Evolutionary conservation across 2,888 invertebrate genomes (phyloP).

Genomic region (Calliphora vomitoria): DNA sequence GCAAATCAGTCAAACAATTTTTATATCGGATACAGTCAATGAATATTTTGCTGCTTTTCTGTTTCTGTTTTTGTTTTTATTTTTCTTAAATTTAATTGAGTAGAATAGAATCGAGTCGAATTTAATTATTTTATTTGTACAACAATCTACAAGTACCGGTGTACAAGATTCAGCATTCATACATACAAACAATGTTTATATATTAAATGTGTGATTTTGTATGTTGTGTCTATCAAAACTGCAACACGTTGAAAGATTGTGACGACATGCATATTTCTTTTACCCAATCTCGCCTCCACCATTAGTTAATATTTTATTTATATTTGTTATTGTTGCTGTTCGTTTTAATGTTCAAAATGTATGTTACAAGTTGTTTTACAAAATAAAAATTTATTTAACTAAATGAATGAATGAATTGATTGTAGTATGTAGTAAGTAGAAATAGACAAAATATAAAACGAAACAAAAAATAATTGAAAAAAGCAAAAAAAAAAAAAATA

Average conservation of each 20-base stretch:
- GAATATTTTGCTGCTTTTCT: not conserved
- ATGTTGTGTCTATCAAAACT: constrained; percentile 74
- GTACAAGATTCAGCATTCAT: not conserved
- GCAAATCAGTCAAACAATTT: constrained; percentile 11
- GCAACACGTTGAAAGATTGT: constrained; percentile 75
- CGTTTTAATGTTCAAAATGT: constrained; percentile 74
- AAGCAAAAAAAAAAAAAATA: too few relatives aligned
- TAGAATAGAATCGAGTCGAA: constrained; percentile 14
- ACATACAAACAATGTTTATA: constrained; percentile 41
- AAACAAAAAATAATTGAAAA: not conserved
- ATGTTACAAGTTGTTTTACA: constrained; percentile 59
- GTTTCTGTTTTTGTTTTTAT: not conserved
- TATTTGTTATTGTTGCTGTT: constrained; percentile 75
- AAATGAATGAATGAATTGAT: constrained; percentile 55
- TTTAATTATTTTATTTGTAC: constrained; percentile 14
- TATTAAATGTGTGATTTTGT: constrained; percentile 38
- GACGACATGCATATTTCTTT: constrained; percentile 74
- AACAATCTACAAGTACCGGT: not conserved
- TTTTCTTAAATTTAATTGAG: constrained; percentile 17
- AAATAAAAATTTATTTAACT: constrained; percentile 57
- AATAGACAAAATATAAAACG: constrained; percentile 20
- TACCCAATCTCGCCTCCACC: constrained; percentile 13
- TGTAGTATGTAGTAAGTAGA: not conserved
- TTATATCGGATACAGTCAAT: not conserved
- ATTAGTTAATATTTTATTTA: constrained; percentile 77